Percentiles rank a stretch among this genome's conserved stretches.
Evolutionary conservation across 1,140 invertebrate genomes (phyloP).

Genomic region (Carcinoscorpius rotundicauda): DNA sequence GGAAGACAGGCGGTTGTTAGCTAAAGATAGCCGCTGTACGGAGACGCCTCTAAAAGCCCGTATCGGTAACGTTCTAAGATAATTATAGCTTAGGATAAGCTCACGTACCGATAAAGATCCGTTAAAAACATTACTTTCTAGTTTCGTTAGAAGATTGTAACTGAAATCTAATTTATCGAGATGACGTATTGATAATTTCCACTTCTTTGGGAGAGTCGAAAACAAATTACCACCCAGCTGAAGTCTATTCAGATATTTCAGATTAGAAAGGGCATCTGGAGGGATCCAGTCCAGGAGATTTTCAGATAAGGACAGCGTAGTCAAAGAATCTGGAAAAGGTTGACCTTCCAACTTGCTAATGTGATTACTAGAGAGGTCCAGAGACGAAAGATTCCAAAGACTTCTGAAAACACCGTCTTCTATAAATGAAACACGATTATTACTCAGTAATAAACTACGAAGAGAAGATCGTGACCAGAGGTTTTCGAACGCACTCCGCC

Average conservation of each 20-base stretch:
- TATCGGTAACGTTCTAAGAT: constrained; percentile 47
- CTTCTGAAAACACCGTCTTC: constrained; percentile 19
- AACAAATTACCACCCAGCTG: constrained; percentile 60
- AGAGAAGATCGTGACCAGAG: constrained; percentile 8
- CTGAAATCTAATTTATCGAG: constrained; percentile 72
- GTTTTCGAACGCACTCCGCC: constrained; percentile 2
- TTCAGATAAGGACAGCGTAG: constrained; percentile 68
- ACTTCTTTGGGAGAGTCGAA: constrained; percentile 17
- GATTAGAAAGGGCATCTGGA: constrained; percentile 45
- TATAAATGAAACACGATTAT: constrained; percentile 21
- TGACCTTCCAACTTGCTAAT: constrained; percentile 20
- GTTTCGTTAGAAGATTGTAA: constrained; percentile 54
- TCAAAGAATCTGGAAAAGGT: constrained; percentile 36
- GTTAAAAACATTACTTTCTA: constrained; percentile 47
- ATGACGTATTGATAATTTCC: constrained; percentile 27
- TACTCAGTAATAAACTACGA: constrained; percentile 21
- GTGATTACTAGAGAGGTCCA: constrained; percentile 23
- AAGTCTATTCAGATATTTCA: constrained; percentile 44
- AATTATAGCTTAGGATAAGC: constrained; percentile 65
- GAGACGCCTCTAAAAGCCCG: constrained; percentile 52
- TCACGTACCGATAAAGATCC: constrained; percentile 57
- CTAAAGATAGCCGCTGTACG: constrained; percentile 58
- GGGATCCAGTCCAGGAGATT: constrained; percentile 56
- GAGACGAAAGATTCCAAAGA: constrained; percentile 19
- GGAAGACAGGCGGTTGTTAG: constrained; percentile 54